Evolutionary conservation across 1,140 invertebrate species (phyloP), one percentile per base, ranked within the genome.

Genomic region (Heliconius hermathena): DNA sequence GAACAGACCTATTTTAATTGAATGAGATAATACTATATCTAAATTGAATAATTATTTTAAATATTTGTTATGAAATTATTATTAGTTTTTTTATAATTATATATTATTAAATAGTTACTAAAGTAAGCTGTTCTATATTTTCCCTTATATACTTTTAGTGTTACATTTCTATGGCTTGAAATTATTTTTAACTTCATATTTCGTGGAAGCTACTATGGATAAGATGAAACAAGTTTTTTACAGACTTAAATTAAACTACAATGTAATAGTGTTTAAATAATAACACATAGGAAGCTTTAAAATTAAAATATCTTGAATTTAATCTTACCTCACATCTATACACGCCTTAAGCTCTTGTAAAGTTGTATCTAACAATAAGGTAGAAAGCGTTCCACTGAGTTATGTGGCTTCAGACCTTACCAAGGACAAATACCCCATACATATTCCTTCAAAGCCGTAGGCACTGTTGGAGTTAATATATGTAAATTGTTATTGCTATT

Each of bases 401-500:
- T 79, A 81, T 72, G 70, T 16, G 60, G 60, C 60, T 82, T 74
- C 81, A 81, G 75, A 79, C 78, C 71, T 73, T 29, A 52, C 77
- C 81, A 88, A 85, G 84, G 84, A 82, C 85, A 77, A 46, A 70
- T 36, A 26, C 52, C 66, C 78, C 77, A 78, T 81, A 84, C 76
- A 81, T 79, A 83, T 82, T 78, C 81, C 81, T 81, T 79, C 80
- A 52, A 76, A 79, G 76, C 79, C 80, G 76, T 78, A 83, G 77
- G 80, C 81, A 83, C 81, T 83, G 84, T 86, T 85, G 82, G 78
- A 79, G 77, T 78, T 88, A 87, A 91, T 87, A 86, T 91, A 90
- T 90, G 87, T 81, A 90, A 90, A 91, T 91, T 89, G 85, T 75
- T 86, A 81, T 86, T 66, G 83, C 77, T 78, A 78, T 78, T 81